Evolutionary conservation across 2,888 invertebrate genomes (phyloP).

Genomic region (Phaedon cochleariae): DNA sequence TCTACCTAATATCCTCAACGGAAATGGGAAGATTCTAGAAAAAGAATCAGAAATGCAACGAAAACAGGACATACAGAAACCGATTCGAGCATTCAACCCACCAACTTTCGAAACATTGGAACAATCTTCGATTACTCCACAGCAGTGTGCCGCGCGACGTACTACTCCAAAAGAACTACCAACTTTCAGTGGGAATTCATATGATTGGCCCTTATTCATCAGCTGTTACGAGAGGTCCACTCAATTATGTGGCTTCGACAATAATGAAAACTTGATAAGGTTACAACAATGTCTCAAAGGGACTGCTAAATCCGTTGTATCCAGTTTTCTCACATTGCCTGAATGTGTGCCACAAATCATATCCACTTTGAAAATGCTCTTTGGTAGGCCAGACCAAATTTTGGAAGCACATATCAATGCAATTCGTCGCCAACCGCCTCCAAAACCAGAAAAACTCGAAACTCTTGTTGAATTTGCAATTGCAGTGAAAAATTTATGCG

Average conservation of each 20-base stretch:
- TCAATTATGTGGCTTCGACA: conserved; percentile 12
- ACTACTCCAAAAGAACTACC: not conserved
- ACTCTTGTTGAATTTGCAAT: conserved; percentile 21
- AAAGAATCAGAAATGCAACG: too few species aligned
- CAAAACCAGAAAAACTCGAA: conserved; percentile 18
- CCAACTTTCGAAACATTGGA: not conserved
- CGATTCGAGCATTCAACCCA: too few species aligned
- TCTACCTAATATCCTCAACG: too few species aligned
- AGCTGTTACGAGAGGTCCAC: conserved; percentile 8
- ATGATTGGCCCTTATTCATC: conserved; percentile 12
- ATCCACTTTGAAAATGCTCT: conserved; percentile 18
- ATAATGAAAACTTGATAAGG: conserved; percentile 17
- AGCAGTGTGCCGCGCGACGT: not conserved
- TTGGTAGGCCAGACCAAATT: conserved; percentile 23
- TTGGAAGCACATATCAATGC: conserved; percentile 20
- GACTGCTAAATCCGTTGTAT: conserved; percentile 11
- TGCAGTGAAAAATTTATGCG: conserved; percentile 20
- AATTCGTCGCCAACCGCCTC: conserved; percentile 19
- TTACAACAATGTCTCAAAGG: conserved; percentile 16
- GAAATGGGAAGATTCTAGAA: too few species aligned
- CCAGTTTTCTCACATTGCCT: conserved; percentile 12
- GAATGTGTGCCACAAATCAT: conserved; percentile 21
- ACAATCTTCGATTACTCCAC: not conserved
- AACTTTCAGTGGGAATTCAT: not conserved
- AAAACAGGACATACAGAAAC: too few species aligned